phyloP scores from a whole-genome alignment of 1,140 invertebrate species.

The Heliothis virescens region DNA sequence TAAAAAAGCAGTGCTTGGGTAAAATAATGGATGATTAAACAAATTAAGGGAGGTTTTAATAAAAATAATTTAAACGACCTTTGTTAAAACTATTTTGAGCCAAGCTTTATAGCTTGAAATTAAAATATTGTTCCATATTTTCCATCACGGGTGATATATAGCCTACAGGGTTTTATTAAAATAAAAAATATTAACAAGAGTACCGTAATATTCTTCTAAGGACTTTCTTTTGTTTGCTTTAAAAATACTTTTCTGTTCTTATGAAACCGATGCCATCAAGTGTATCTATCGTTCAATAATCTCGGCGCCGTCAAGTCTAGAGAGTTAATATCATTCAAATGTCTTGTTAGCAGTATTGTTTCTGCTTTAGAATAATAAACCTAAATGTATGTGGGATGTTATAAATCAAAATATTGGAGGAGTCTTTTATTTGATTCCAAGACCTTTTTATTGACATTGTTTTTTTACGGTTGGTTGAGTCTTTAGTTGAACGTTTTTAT shows the following conservation, averaged over 20 bases:
- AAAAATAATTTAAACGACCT: not conserved
- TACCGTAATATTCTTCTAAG: not conserved
- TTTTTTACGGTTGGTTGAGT: no score
- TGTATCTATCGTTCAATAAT: not conserved
- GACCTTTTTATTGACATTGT: no score
- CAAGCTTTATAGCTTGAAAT: not conserved
- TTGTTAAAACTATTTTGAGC: not conserved
- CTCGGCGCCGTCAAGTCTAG: not conserved
- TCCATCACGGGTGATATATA: not conserved
- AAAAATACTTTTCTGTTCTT: not conserved
- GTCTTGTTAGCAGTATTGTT: not conserved
- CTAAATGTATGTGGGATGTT: not conserved
- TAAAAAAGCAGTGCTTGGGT: no score
- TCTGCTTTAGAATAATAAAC: not conserved
- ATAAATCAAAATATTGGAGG: not conserved
- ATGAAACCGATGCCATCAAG: not conserved
- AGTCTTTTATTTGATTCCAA: not conserved
- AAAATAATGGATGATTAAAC: no score
- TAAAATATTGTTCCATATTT: not conserved
- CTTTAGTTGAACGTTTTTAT: no score
- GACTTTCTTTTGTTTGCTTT: not conserved
- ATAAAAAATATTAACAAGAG: not conserved
- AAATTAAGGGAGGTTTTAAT: no score
- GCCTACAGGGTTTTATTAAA: not conserved
- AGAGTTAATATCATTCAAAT: not conserved